Base-by-base conservation (phyloP, 2,113 vertebrate genomes). In the Bufo gargarizans region DNA sequence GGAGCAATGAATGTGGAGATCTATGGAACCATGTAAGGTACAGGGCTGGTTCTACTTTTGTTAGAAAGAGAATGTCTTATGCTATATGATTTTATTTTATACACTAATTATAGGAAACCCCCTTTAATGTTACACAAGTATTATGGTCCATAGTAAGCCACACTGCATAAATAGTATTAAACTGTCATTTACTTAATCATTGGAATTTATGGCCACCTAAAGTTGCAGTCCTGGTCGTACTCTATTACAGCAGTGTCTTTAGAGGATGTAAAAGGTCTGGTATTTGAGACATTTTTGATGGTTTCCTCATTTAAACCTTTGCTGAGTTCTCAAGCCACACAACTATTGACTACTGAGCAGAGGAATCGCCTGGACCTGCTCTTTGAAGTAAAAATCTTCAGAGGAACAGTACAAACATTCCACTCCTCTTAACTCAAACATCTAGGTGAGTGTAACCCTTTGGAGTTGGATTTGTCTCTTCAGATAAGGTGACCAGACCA, bases 371-470 rank as follows among this genome's bases (percentile, higher is more conserved):
- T 67, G 82, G 65, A 84, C 59, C 63, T 84, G 79, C 81, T 80
- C 87, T 89, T 89, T 89, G 87, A 89, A 69, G 87, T 89, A 16
- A 84, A 89, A 84, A 89, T 89, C 69, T 84, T 89, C 87, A 89
- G 87, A 89, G 81, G 47, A 88, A 78, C 59, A 59, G 81, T 61
- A 78, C 87, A 89, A 89, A 89, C 87, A 89, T 84, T 89, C 87
- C 87, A 84, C 87, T 84, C 81, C 87, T 22, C 86, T 69, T 43
- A 49, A 82, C 33, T 67, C 82, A 89, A 89, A 89, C 82, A 89
- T 77, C 79, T 53, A 83, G 59, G 71, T 61, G 59, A 77, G 61
- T 67, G 47, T 84, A 89, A 78, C 87, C 59, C 59, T 77, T 84
- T 89, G 49, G 74, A 69, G 82, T 43, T 56, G 76, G 72, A 65